Conservation (phyloP, 2,888 invertebrate genomes). For the Osedax frankpressi region DNA sequence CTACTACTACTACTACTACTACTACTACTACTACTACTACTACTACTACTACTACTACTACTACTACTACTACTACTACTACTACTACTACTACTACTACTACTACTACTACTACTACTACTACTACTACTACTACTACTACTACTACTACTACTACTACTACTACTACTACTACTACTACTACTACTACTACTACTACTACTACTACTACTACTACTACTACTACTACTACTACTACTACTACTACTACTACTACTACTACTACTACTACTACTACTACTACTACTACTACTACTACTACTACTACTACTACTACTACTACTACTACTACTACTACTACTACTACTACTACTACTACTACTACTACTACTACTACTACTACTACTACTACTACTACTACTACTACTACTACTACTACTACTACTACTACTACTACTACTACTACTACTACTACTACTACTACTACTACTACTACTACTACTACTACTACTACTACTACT, state of each 20-base stretch:
- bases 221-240: neutral
- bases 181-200: neutral
- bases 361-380: neutral
- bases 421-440: neutral
- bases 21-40: neutral
- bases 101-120: neutral
- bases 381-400: neutral
- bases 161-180: neutral
- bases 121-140: neutral
- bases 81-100: neutral
- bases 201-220: neutral
- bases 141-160: neutral
- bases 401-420: neutral
- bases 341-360: neutral
- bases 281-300: neutral
- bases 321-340: neutral
- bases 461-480: neutral
- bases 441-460: neutral
- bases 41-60: neutral
- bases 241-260: neutral
- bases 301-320: neutral
- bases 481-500: neutral
- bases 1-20: neutral
- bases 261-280: neutral
- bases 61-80: neutral